Percentiles rank a stretch among this genome's conserved stretches.
Conservation (phyloP, 1,140 invertebrate genomes). For the Schlechtendalia chinensis region DNA sequence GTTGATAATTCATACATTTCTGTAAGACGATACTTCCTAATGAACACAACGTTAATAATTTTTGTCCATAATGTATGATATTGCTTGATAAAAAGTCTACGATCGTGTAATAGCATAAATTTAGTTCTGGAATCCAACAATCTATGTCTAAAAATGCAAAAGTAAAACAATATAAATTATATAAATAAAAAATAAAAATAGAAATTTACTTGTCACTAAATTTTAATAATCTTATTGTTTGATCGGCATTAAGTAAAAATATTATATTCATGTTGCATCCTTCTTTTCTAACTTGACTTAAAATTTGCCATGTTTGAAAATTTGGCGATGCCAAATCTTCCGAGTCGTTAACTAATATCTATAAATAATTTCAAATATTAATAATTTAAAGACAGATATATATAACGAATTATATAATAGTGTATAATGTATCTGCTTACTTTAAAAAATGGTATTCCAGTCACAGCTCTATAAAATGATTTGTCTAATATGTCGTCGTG, state of each 20-base stretch:
- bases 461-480: constrained; percentile 22
- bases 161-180: too few relatives aligned
- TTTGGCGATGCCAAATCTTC: constrained; percentile 67
- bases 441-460: constrained; percentile 35
- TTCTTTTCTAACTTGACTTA: constrained; percentile 62
- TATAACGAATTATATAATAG: background rate
- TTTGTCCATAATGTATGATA: constrained; percentile 74
- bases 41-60: constrained; percentile 72
- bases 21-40: constrained; percentile 60
- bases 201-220: constrained; percentile 65
- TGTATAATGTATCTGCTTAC: background rate
- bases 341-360: constrained; percentile 65
- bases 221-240: constrained; percentile 65
- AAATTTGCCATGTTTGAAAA: constrained; percentile 59
- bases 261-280: constrained; percentile 72
- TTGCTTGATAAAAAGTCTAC: constrained; percentile 64
- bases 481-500: constrained; percentile 16
- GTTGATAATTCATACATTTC: constrained; percentile 69
- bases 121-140: constrained; percentile 68
- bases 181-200: too few relatives aligned
- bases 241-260: constrained; percentile 69
- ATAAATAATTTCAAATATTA: constrained; percentile 50
- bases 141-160: constrained; percentile 61
- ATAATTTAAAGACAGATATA: background rate
- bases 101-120: constrained; percentile 69